Evolutionary conservation across 2,113 vertebrate species (phyloP).

Genomic region (Melanerpes aurifrons): DNA sequence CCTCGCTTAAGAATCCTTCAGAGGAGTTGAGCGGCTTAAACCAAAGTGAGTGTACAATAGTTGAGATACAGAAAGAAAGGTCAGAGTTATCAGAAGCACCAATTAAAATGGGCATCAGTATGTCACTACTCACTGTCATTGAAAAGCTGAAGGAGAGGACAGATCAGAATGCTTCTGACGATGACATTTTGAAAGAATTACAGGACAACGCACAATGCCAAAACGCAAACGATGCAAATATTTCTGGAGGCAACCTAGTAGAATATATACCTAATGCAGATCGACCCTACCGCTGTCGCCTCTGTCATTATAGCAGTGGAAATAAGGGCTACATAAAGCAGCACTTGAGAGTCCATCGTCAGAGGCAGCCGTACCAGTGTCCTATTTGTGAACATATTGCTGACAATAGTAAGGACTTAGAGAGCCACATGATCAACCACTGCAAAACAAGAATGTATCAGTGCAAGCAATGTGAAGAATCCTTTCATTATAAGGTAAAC

Average conservation of each 20-base stretch:
- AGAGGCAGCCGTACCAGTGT: conserved; percentile 94
- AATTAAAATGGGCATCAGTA: conserved; percentile 92
- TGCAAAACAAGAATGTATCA: conserved; percentile 92
- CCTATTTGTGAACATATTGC: conserved; percentile 96
- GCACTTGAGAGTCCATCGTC: conserved; percentile 92
- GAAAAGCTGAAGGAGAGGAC: conserved; percentile 93
- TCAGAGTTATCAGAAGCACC: conserved; percentile 83
- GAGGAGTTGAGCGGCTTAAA: conserved; percentile 67
- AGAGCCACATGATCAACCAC: conserved; percentile 96
- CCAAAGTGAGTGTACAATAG: conserved; percentile 74
- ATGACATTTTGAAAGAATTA: conserved; percentile 94
- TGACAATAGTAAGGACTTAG: conserved; percentile 87
- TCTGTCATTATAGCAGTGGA: conserved; percentile 92
- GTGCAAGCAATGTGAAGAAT: conserved; percentile 88
- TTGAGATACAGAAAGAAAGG: conserved; percentile 77
- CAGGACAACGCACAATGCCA: conserved; percentile 93
- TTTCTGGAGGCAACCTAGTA: conserved; percentile 79
- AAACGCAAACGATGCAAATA: background rate
- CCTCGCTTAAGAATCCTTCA: conserved; percentile 68
- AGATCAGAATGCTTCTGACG: conserved; percentile 94
- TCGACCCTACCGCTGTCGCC: conserved; percentile 89
- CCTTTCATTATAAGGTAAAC: conserved; percentile 95
- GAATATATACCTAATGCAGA: conserved; percentile 87
- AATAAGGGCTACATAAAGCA: conserved; percentile 98
- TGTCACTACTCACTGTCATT: conserved; percentile 94